Base-by-base conservation (phyloP, 2,888 invertebrate genomes). In the Timema podura region DNA sequence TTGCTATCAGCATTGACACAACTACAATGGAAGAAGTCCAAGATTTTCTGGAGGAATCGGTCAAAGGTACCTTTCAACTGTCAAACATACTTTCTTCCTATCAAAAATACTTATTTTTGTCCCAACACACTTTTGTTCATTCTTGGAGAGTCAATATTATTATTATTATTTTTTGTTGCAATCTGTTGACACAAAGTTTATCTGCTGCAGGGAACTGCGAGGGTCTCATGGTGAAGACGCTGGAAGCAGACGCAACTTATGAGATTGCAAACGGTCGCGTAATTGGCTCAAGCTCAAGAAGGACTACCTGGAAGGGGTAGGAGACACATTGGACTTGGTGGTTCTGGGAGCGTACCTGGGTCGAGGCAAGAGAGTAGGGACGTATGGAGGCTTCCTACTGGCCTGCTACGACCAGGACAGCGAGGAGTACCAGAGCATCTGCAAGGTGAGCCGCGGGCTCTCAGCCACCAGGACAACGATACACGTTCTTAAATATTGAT, bases 271-370 rank as follows among this genome's bases (percentile, higher is more conserved):
- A 96, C 84, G 99, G 54, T 95, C 95, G 0, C 88, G 90, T 74
- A 96, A 96, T 81, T 98, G 97, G 97, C 83, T 97, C 51, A 97
- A 97, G 86, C 82, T 98, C 70, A 98, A 98, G 81, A 98, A 98
- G 79, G 99, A 99, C 84, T 99, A 99, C 83, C 83, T 99, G 74
- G 95, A 98, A 47, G 96, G 96, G 51, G 91, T 95, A 9, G 98
- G 98, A 1, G 99, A 99, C 83, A 97, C 97, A 0, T 82, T 99
- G 49, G 99, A 99, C 84, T 88, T 94, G 65, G 96, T 98, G 0
- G 96, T 98, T 0, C 89, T 99, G 73, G 99, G 99, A 67, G 98
- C 93, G 0, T 98, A 95, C 83, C 82, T 86, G 68, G 99, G 99
- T 0, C 91, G 91, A 76, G 99, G 99, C 15, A 95, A 94, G 82